Conservation (phyloP, 1,140 invertebrate genomes). For the Anastatus disparis region DNA sequence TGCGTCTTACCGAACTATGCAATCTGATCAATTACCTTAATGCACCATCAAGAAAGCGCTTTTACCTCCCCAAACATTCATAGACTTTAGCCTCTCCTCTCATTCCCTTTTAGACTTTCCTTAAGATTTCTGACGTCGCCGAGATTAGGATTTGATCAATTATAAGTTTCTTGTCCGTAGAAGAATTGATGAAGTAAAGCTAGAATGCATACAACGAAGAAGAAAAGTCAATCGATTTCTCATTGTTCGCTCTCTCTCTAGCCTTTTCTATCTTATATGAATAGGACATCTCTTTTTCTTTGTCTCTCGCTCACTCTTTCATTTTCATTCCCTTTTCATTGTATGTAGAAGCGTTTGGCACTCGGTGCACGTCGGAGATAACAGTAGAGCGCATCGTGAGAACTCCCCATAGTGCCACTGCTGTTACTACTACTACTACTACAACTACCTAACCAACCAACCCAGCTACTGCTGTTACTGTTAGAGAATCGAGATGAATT, state of each 20-base stretch:
- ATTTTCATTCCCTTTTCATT: neutral
- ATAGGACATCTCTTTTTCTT: neutral
- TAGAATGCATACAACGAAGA: too few species aligned
- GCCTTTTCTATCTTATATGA: too few species aligned
- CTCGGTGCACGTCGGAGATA: conserved; percentile 54
- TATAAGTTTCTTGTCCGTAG: conserved; percentile 36
- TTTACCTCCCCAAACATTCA: too few species aligned
- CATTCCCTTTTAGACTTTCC: too few species aligned
- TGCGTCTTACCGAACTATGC: too few species aligned
- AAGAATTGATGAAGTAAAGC: conserved; percentile 24
- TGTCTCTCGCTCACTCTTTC: neutral
- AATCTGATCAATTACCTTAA: conserved; percentile 9
- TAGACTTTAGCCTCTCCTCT: too few species aligned
- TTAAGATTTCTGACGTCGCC: conserved; percentile 2
- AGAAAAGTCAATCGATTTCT: conserved; percentile 7
- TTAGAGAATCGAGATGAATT: conserved; percentile 55
- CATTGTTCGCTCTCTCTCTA: too few species aligned
- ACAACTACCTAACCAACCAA: too few species aligned
- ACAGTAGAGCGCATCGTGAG: conserved; percentile 37
- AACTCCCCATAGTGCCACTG: neutral
- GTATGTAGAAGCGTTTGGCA: conserved; percentile 25
- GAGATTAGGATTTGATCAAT: conserved; percentile 39
- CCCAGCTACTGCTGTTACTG: neutral
- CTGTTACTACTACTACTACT: too few species aligned
- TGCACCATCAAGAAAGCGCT: too few species aligned